These are phyloP conservation scores for Poecile atricapillus DNA, from an alignment of 2,113 vertebrate species.

Conservation along the genomic window DNA sequence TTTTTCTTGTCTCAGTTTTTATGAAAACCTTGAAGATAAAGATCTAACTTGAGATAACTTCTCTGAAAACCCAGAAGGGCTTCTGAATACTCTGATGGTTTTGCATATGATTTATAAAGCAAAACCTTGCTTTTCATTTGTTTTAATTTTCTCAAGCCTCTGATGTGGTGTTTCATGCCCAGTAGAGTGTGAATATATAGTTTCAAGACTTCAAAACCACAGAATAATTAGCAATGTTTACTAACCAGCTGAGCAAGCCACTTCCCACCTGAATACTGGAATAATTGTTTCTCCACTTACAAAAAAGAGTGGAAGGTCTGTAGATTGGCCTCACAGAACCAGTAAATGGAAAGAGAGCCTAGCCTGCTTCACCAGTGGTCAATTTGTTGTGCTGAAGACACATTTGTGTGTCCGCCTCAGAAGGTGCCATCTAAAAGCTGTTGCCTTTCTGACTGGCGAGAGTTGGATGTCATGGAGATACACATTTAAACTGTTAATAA, in stretches of 20 bases:
- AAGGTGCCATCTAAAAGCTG: not conserved
- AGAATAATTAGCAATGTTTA: not conserved
- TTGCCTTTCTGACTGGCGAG: not conserved
- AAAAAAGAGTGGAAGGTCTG: not conserved
- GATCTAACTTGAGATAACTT: not conserved
- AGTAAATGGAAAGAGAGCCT: not conserved
- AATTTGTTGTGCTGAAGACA: not conserved
- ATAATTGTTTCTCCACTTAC: not conserved
- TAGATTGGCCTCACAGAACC: not conserved
- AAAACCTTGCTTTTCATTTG: not conserved
- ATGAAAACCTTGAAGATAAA: not conserved
- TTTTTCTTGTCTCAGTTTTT: not conserved
- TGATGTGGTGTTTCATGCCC: not conserved
- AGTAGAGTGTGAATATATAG: not conserved
- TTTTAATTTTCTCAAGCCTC: constrained; percentile 14
- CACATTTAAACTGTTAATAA: not conserved
- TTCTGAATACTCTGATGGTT: not conserved
- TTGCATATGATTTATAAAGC: not conserved
- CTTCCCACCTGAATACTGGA: not conserved
- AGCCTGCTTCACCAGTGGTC: rapidly evolving
- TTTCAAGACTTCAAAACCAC: not conserved
- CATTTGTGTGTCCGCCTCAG: not conserved
- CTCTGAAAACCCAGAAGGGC: not conserved
- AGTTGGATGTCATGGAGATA: not conserved
- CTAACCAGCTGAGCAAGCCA: not conserved